phyloP scores from a whole-genome alignment of 1,140 invertebrate genomes.

The Drosophila auraria region DNA sequence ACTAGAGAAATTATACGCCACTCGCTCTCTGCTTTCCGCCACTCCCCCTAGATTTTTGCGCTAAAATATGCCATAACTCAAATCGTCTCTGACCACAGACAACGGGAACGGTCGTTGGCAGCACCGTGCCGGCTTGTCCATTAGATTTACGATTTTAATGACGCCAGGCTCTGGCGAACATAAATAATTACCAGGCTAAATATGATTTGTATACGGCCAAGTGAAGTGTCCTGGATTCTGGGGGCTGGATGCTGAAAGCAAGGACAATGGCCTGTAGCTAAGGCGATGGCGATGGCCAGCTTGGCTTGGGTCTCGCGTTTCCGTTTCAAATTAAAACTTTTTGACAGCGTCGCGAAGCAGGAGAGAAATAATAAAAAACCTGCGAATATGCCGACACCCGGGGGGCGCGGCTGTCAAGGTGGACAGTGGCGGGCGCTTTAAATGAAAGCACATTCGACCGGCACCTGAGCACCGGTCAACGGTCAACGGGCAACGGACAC shows the following conservation, averaged over 20 bases:
- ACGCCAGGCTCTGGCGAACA: slow-evolving; percentile 49
- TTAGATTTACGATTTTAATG: slow-evolving; percentile 81
- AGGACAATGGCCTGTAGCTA: slow-evolving; percentile 45
- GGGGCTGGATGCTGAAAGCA: slow-evolving; percentile 27
- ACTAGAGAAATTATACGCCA: slow-evolving; percentile 19
- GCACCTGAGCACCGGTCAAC: not conserved
- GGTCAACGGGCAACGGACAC: slow-evolving; percentile 15
- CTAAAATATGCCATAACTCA: slow-evolving; percentile 55
- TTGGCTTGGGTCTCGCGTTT: slow-evolving; percentile 52
- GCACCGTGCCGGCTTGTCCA: slow-evolving; percentile 63
- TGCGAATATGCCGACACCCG: slow-evolving; percentile 18
- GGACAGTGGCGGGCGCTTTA: slow-evolving; percentile 34
- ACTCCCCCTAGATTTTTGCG: slow-evolving; percentile 1
- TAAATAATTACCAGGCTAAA: slow-evolving; percentile 80
- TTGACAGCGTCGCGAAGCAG: slow-evolving; percentile 27
- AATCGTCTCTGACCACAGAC: slow-evolving; percentile 41
- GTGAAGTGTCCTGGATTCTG: slow-evolving; percentile 29
- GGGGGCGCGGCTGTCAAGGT: slow-evolving; percentile 5
- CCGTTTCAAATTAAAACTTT: slow-evolving; percentile 74
- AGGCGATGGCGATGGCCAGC: slow-evolving; percentile 17
- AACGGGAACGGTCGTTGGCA: slow-evolving; percentile 20
- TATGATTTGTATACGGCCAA: slow-evolving; percentile 60
- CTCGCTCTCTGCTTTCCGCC: not conserved
- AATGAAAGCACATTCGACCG: slow-evolving; percentile 24
- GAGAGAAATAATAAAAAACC: not conserved